Evolutionary conservation across 2,113 vertebrate species (phyloP).

Genomic region (Tyrannus savana): DNA sequence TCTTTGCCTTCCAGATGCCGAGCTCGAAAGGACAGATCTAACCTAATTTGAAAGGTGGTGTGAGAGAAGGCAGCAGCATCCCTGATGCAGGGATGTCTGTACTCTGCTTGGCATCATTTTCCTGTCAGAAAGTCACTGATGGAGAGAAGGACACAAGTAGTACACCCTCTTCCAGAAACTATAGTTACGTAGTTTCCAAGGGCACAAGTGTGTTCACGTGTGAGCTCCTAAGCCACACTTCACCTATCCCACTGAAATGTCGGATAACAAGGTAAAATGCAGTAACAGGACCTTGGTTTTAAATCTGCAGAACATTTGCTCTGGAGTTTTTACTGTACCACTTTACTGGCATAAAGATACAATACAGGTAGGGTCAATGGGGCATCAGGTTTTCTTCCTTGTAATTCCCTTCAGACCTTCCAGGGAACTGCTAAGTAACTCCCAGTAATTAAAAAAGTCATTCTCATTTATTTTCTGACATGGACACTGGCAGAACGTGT

Average conservation of each 20-base stretch:
- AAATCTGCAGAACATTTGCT: neutral
- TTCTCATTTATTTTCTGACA: conserved; percentile 15
- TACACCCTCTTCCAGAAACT: neutral
- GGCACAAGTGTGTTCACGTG: accelerated
- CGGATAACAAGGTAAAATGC: neutral
- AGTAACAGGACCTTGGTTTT: neutral
- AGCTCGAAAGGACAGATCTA: neutral
- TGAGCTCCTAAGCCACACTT: neutral
- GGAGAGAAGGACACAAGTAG: neutral
- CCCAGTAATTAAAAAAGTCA: neutral
- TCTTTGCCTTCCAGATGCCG: neutral
- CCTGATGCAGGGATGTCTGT: neutral
- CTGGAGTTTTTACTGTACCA: neutral
- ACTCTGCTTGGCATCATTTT: neutral
- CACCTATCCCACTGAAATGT: neutral
- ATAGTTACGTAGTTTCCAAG: accelerated
- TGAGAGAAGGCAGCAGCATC: neutral
- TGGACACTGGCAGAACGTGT: conserved; percentile 4
- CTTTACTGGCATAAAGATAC: neutral
- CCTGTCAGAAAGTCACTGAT: neutral
- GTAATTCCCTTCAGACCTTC: neutral
- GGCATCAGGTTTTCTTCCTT: neutral
- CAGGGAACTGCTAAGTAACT: conserved; percentile 19
- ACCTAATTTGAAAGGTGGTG: neutral
- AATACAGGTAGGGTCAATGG: neutral